These are phyloP conservation scores for Nomada flava DNA, from an alignment of 2,888 invertebrate genomes.

Conservation along the genomic window DNA sequence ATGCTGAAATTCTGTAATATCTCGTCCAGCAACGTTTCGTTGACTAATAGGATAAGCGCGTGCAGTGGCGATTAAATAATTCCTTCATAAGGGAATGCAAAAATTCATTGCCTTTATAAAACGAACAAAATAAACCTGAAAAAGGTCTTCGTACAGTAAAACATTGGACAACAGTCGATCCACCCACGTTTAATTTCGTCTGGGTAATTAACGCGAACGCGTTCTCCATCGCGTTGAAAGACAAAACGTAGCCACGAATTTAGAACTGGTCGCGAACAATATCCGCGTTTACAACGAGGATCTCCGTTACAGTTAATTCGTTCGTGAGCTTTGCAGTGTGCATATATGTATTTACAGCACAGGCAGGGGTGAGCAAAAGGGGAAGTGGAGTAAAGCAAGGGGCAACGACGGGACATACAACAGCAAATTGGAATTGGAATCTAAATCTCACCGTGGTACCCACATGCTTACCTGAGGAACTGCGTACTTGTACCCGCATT, in stretches of 20 bases:
- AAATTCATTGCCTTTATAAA: too few species aligned
- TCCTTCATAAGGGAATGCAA: too few species aligned
- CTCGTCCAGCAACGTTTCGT: too few species aligned
- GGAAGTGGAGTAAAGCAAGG: neutral
- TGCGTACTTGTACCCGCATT: slow-evolving; percentile 67
- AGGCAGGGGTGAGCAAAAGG: neutral
- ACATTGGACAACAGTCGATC: neutral
- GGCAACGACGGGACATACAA: slow-evolving; percentile 10
- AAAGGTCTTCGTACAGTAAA: too few species aligned
- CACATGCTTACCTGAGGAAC: slow-evolving; percentile 57
- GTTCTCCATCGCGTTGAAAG: slow-evolving; percentile 14
- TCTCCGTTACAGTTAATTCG: slow-evolving; percentile 55
- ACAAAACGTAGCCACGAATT: slow-evolving; percentile 35
- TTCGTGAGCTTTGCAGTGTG: slow-evolving; percentile 13
- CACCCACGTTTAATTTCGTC: slow-evolving; percentile 26
- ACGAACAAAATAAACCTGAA: too few species aligned
- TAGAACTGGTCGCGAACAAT: slow-evolving; percentile 39
- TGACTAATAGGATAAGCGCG: too few species aligned
- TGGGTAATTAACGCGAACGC: slow-evolving; percentile 33
- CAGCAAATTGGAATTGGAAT: slow-evolving; percentile 68
- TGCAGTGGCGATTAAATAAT: too few species aligned
- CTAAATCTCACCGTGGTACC: slow-evolving; percentile 67
- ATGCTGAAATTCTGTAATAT: too few species aligned
- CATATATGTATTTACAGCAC: neutral
- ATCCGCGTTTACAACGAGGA: slow-evolving; percentile 40